These are phyloP conservation scores for Cephus spinipes DNA, from an alignment of 2,888 invertebrate species.

Conservation along the genomic window DNA sequence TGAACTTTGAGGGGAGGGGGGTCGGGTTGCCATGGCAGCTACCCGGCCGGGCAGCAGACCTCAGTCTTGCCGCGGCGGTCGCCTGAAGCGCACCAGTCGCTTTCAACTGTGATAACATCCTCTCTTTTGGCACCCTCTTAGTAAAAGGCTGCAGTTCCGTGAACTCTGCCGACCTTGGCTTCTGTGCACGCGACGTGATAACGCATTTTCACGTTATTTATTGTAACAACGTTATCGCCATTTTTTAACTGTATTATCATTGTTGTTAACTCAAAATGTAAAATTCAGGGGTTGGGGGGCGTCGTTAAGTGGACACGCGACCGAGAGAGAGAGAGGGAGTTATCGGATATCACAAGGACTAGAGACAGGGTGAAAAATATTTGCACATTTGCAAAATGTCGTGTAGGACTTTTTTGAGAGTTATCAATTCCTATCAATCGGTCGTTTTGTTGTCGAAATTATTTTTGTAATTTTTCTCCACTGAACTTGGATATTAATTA, in stretches of 20 bases:
- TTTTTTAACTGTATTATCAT: no score
- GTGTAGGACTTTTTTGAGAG: no score
- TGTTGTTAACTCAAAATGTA: background rate
- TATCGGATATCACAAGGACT: no score
- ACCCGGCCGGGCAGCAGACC: slow-evolving; percentile 62
- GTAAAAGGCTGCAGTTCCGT: background rate
- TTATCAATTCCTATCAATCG: no score
- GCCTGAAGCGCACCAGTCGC: slow-evolving; percentile 49
- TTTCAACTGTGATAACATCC: slow-evolving; percentile 19
- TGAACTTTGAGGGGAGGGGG: slow-evolving; percentile 15
- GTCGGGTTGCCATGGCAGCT: slow-evolving; percentile 64
- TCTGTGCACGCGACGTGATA: slow-evolving; percentile 22
- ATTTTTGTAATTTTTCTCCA: no score
- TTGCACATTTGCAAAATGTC: no score
- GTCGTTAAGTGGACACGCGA: background rate
- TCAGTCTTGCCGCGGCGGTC: slow-evolving; percentile 64
- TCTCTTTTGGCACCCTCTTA: background rate
- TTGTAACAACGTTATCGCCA: no score
- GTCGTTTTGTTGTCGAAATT: no score
- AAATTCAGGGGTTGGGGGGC: background rate
- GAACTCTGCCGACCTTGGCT: background rate
- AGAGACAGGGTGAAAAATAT: no score
- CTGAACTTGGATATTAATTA: no score
- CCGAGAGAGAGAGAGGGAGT: slow-evolving; percentile 1
- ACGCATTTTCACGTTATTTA: no score